Evolutionary conservation across 2,888 invertebrate genomes (phyloP).

Genomic region (Raillietiella orientalis): DNA sequence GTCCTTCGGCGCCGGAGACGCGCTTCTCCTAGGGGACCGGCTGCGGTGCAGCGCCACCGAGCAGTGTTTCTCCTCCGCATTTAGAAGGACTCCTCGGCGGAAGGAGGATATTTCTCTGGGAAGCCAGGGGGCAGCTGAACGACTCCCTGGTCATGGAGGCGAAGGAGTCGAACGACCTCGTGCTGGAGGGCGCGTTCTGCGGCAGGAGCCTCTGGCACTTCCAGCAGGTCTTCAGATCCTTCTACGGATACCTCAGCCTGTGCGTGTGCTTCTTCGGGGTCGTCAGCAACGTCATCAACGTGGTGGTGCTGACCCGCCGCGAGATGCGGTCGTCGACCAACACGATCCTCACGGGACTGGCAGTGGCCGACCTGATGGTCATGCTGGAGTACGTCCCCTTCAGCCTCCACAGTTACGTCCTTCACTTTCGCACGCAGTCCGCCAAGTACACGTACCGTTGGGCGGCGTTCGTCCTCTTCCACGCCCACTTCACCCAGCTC

Average conservation of each 20-base stretch:
- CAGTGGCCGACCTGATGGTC: constrained; percentile 73
- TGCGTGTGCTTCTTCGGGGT: constrained; percentile 65
- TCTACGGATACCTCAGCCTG: constrained; percentile 57
- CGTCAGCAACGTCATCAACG: constrained; percentile 64
- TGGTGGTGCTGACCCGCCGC: constrained; percentile 52
- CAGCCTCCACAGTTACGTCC: constrained; percentile 41
- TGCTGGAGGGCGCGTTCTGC: too few species aligned
- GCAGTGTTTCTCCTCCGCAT: too few species aligned
- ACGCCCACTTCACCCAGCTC: constrained; percentile 58
- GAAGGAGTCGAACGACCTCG: too few species aligned
- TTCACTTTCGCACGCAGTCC: too few species aligned
- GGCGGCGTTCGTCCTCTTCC: constrained; percentile 57
- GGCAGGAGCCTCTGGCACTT: constrained; percentile 17
- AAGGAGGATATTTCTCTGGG: too few species aligned
- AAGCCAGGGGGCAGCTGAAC: too few species aligned
- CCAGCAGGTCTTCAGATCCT: constrained; percentile 26
- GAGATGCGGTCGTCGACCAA: constrained; percentile 79
- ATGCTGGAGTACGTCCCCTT: constrained; percentile 81
- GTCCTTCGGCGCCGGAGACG: too few species aligned
- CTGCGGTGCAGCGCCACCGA: too few species aligned
- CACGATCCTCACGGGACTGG: constrained; percentile 51
- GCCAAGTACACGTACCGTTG: constrained; percentile 44
- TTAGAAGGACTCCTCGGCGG: too few species aligned
- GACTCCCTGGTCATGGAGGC: too few species aligned
- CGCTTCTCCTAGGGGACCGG: too few species aligned